A percentile compares a stretch with the other conserved stretches of the same genome.
These are phyloP conservation scores for Pseudanteris insignis DNA, from an alignment of 2,888 invertebrate species.

Conservation along the genomic window DNA sequence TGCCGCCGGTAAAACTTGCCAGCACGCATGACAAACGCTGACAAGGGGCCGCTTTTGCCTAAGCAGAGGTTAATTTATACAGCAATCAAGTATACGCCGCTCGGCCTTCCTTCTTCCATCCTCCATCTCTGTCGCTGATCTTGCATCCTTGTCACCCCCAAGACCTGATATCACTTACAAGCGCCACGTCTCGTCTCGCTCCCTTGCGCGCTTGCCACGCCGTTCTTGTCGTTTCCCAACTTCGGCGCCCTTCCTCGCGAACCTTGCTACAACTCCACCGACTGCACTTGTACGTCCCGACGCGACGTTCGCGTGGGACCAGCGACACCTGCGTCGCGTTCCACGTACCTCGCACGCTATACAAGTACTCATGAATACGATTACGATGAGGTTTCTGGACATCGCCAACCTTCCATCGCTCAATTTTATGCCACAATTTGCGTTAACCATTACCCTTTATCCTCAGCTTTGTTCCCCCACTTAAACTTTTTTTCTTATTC, in stretches of 20 bases:
- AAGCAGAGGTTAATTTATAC: conserved; percentile 61
- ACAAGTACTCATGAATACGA: conserved; percentile 58
- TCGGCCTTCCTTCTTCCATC: conserved; percentile 51
- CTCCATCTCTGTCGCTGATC: conserved; percentile 9
- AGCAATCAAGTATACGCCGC: conserved; percentile 56
- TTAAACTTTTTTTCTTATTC: not conserved
- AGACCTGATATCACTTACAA: too few species aligned
- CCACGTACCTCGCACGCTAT: conserved; percentile 39
- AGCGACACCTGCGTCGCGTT: conserved; percentile 55
- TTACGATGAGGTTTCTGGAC: conserved; percentile 49
- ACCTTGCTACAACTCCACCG: conserved; percentile 25
- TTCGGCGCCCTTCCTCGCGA: conserved; percentile 8
- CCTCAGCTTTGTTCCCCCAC: not conserved
- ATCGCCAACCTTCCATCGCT: conserved; percentile 33
- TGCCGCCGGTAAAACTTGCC: conserved; percentile 31
- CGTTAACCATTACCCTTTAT: conserved; percentile 12
- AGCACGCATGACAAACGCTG: conserved; percentile 47
- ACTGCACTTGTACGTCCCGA: conserved; percentile 47
- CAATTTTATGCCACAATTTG: conserved; percentile 16
- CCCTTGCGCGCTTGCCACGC: not conserved
- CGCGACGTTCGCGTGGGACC: conserved; percentile 54
- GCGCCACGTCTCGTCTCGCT: too few species aligned
- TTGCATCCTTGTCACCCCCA: too few species aligned
- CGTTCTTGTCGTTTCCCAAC: conserved; percentile 4
- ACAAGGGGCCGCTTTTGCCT: conserved; percentile 53